Percentiles rank a stretch among this genome's conserved stretches.
Conservation (phyloP, 2,888 invertebrate genomes). For the Smittia aterrima region DNA sequence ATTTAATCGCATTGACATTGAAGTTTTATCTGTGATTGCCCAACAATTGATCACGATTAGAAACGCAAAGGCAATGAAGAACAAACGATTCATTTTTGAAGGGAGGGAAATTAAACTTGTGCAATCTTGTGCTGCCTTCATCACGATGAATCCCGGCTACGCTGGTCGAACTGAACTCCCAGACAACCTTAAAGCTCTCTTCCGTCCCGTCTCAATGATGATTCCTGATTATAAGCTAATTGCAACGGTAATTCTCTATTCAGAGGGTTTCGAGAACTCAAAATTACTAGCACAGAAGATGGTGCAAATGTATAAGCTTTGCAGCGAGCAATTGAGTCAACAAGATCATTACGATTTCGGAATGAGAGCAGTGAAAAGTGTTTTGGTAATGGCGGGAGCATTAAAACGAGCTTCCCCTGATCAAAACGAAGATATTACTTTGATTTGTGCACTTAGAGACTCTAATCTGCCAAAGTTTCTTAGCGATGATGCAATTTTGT, state of each 20-base stretch:
- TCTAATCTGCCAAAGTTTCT: conserved; percentile 89
- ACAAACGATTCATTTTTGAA: conserved; percentile 78
- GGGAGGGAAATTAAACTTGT: conserved; percentile 82
- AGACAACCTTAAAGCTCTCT: conserved; percentile 78
- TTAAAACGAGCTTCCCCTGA: conserved; percentile 82
- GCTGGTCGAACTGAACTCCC: conserved; percentile 86
- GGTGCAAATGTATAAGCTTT: conserved; percentile 89
- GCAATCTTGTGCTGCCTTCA: conserved; percentile 78
- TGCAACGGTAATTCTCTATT: conserved; percentile 89
- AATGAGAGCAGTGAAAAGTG: conserved; percentile 92
- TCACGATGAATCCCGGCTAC: conserved; percentile 92
- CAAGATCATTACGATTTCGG: conserved; percentile 93
- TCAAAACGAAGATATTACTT: conserved; percentile 76
- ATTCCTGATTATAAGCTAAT: conserved; percentile 87
- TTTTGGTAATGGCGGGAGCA: conserved; percentile 88
- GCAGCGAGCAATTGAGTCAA: conserved; percentile 86
- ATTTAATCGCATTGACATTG: conserved; percentile 87
- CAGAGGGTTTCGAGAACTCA: conserved; percentile 88
- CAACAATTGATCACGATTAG: conserved; percentile 85
- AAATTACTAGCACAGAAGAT: conserved; percentile 84
- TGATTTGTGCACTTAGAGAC: conserved; percentile 82
- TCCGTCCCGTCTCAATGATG: conserved; percentile 89
- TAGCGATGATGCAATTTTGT: conserved; percentile 77
- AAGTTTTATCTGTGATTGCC: conserved; percentile 85
- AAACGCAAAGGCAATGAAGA: conserved; percentile 74